A percentile compares a stretch with the other conserved stretches of the same genome.
Evolutionary conservation across 2,888 invertebrate species (phyloP).

Genomic region (Tenthredo notha): DNA sequence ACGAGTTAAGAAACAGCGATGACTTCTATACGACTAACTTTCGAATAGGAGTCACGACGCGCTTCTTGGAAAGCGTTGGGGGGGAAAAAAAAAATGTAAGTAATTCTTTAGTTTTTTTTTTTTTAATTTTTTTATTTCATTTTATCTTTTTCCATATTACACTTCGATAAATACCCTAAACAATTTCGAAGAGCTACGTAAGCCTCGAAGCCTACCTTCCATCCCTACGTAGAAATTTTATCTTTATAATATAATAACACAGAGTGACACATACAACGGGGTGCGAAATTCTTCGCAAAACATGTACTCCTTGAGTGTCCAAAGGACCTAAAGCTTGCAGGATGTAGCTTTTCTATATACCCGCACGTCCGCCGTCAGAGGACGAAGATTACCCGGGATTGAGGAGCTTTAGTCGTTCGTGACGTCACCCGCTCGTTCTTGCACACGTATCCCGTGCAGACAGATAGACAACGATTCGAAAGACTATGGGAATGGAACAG

Average conservation of each 20-base stretch:
- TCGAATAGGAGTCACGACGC: not conserved
- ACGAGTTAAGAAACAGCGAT: constrained; percentile 18
- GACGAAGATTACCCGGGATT: constrained; percentile 38
- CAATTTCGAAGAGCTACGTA: not conserved
- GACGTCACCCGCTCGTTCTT: constrained; percentile 24
- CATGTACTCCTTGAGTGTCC: not conserved
- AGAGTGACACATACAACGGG: not conserved
- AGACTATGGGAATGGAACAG: constrained; percentile 9
- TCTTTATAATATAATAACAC: not conserved
- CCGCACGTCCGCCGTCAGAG: constrained; percentile 6
- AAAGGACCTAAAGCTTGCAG: not conserved
- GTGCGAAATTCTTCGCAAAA: constrained; percentile 8
- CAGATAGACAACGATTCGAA: constrained; percentile 20
- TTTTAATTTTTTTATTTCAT: not conserved
- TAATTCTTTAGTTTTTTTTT: not conserved
- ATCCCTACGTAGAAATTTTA: not conserved
- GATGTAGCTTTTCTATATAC: constrained; percentile 20
- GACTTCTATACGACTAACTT: constrained; percentile 35
- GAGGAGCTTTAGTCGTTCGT: constrained; percentile 23
- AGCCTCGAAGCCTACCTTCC: not conserved
- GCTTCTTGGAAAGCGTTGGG: not conserved
- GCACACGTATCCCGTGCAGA: constrained; percentile 25
- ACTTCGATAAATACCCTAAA: constrained; percentile 21
- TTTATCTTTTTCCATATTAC: not conserved
- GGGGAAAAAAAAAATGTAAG: constrained; percentile 4